These are phyloP conservation scores for Rhagoletis zephyria DNA, from an alignment of 1,140 invertebrate genomes.

Conservation along the genomic window DNA sequence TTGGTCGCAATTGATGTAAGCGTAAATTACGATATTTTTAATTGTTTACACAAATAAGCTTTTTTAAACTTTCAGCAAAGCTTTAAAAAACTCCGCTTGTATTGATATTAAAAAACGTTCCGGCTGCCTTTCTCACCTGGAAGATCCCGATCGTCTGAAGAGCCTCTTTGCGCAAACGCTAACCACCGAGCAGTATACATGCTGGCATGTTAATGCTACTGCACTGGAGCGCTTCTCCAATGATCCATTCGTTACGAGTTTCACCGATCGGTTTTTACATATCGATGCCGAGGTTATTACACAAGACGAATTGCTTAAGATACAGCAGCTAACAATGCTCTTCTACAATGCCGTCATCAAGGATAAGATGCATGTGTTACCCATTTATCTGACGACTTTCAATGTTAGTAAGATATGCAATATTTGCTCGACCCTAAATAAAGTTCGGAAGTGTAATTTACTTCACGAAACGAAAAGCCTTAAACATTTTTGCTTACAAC, in stretches of 20 bases:
- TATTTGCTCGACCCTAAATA: no score
- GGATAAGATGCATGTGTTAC: slow-evolving; percentile 86
- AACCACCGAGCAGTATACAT: slow-evolving; percentile 81
- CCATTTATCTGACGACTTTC: slow-evolving; percentile 81
- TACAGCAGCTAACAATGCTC: slow-evolving; percentile 82
- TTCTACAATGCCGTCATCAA: slow-evolving; percentile 90
- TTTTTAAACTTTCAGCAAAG: slow-evolving; percentile 75
- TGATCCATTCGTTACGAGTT: slow-evolving; percentile 79
- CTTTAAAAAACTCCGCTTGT: slow-evolving; percentile 81
- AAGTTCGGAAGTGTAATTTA: no score
- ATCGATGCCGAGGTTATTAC: slow-evolving; percentile 61
- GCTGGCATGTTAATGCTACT: slow-evolving; percentile 75
- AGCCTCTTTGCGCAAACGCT: slow-evolving; percentile 87
- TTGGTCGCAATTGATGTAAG: slow-evolving; percentile 85
- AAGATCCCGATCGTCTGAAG: slow-evolving; percentile 90
- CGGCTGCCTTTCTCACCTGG: slow-evolving; percentile 88
- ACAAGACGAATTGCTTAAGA: slow-evolving; percentile 75
- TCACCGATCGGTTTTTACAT: slow-evolving; percentile 80
- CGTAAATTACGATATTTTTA: slow-evolving; percentile 55
- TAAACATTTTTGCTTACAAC: slow-evolving; percentile 49
- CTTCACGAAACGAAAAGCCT: no score
- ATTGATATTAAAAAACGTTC: slow-evolving; percentile 91
- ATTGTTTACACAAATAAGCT: background rate
- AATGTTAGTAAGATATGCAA: slow-evolving; percentile 75
- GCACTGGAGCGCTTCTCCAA: slow-evolving; percentile 82